Evolutionary conservation across 1,140 invertebrate genomes (phyloP).

Genomic region (Scaptomyza hsui): DNA sequence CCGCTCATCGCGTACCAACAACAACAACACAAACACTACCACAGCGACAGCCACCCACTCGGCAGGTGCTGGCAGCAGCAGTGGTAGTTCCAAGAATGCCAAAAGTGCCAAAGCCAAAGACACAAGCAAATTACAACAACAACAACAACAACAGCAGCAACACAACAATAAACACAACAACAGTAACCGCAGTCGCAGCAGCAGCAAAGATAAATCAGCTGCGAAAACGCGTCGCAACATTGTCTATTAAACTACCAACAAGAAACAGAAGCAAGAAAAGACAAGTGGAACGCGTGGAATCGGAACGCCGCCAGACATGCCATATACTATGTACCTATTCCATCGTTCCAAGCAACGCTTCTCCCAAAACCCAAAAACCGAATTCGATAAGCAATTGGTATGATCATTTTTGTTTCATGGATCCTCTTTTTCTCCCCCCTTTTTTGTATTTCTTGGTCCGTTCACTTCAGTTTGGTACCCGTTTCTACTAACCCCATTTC

Average conservation of each 20-base stretch:
- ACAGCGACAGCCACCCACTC: constrained; percentile 65
- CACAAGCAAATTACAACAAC: constrained; percentile 49
- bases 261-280: background rate
- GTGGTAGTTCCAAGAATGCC: constrained; percentile 46
- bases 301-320: constrained; percentile 41
- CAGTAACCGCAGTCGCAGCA: constrained; percentile 61
- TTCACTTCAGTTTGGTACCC: background rate
- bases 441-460: background rate
- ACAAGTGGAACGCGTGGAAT: constrained; percentile 16
- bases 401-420: constrained; percentile 44
- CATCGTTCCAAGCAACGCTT: constrained; percentile 45
- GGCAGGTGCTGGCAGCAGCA: constrained; percentile 56
- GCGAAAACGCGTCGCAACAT: constrained; percentile 67
- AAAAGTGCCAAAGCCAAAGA: constrained; percentile 76
- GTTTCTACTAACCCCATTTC: constrained; percentile 18
- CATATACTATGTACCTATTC: constrained; percentile 42
- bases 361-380: constrained; percentile 34
- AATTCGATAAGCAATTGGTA: constrained; percentile 65
- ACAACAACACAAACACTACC: constrained; percentile 50
- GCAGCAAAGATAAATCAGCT: constrained; percentile 70
- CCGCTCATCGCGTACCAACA: constrained; percentile 80
- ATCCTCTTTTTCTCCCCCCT: constrained; percentile 8
- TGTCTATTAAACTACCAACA: constrained; percentile 55
- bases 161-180: constrained; percentile 43
- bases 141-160: constrained; percentile 45